phyloP scores from a whole-genome alignment of 2,888 invertebrate species.

The Adineta ricciae region DNA sequence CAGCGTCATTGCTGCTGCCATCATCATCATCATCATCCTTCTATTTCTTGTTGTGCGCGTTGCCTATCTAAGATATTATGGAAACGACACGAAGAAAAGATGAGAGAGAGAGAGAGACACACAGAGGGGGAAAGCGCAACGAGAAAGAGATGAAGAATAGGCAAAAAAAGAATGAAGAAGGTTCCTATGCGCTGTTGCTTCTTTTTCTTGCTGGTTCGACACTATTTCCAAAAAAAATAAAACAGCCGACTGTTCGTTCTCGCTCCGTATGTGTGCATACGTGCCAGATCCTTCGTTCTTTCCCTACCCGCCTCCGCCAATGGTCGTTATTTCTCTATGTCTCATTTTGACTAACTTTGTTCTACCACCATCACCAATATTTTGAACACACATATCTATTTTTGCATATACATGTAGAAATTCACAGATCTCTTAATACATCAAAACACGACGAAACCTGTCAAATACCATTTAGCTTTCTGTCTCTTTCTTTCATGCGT shows the following conservation, averaged over 20 bases:
- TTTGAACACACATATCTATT: background rate
- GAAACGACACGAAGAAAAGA: slow-evolving; percentile 9
- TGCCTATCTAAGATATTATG: background rate
- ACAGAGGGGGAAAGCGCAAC: background rate
- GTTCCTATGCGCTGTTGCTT: background rate
- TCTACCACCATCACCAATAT: background rate
- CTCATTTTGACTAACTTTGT: background rate
- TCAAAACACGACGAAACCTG: background rate
- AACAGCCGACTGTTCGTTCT: background rate
- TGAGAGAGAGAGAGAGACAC: background rate
- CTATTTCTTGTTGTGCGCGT: background rate
- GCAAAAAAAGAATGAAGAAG: background rate
- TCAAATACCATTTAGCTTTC: background rate
- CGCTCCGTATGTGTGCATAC: background rate
- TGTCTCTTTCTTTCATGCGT: background rate
- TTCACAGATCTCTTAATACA: background rate
- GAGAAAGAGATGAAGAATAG: background rate
- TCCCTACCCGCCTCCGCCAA: background rate
- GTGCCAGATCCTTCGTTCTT: slow-evolving; percentile 9
- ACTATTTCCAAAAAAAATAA: background rate
- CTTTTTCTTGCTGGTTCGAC: background rate
- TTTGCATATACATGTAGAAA: background rate
- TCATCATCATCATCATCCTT: background rate
- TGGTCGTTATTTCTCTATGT: background rate
- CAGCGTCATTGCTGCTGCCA: background rate